Conservation (phyloP, 2,888 invertebrate species). For the Thymelicus sylvestris region DNA sequence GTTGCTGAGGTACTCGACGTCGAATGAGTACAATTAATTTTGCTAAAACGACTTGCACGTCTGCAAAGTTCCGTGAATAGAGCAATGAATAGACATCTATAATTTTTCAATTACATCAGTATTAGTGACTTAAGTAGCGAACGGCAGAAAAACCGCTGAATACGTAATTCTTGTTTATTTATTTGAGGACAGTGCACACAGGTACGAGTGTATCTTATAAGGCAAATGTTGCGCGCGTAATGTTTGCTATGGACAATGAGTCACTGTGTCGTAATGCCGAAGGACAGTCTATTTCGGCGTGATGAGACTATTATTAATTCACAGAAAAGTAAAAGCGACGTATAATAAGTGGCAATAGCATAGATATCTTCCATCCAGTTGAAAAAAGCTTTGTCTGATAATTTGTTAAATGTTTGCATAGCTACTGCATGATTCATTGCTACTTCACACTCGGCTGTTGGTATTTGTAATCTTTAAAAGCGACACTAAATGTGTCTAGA, state of each 20-base stretch:
- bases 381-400: constrained; percentile 37
- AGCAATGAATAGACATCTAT: constrained; percentile 60
- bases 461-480: constrained; percentile 32
- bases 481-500: neutral
- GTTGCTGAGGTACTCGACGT: constrained; percentile 9
- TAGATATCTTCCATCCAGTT: constrained; percentile 21
- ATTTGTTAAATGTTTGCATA: constrained; percentile 36
- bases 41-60: constrained; percentile 34
- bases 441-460: constrained; percentile 33
- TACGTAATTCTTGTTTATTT: constrained; percentile 71
- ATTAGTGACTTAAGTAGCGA: constrained; percentile 54
- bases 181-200: constrained; percentile 64
- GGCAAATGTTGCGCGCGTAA: constrained; percentile 63
- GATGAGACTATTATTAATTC: constrained; percentile 74
- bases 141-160: constrained; percentile 75
- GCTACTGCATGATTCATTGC: constrained; percentile 39
- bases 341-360: constrained; percentile 28
- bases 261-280: constrained; percentile 74
- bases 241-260: constrained; percentile 69
- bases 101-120: constrained; percentile 63
- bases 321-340: constrained; percentile 49
- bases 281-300: constrained; percentile 79
- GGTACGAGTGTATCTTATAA: constrained; percentile 58
- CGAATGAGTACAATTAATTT: constrained; percentile 28
- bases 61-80: constrained; percentile 59